These are phyloP conservation scores for Suillia variegata DNA, from an alignment of 2,888 invertebrate species.

Conservation along the genomic window DNA sequence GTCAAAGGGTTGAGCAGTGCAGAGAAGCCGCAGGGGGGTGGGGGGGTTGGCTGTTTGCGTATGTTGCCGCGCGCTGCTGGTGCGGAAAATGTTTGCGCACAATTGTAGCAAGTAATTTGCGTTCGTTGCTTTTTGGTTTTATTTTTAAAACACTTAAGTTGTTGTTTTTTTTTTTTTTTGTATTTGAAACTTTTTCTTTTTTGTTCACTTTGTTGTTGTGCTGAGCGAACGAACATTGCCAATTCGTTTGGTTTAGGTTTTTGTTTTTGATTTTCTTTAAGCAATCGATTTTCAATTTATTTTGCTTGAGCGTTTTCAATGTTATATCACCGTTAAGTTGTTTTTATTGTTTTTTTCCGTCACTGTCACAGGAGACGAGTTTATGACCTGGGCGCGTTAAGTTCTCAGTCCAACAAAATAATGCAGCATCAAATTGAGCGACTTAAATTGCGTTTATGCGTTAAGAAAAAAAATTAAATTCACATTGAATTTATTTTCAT, in stretches of 20 bases:
- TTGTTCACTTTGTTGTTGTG: slow-evolving; percentile 7
- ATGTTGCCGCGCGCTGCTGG: neutral
- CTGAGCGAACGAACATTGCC: neutral
- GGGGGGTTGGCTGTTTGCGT: neutral
- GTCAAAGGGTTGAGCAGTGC: neutral
- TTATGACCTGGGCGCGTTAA: too few species aligned
- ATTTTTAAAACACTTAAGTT: slow-evolving; percentile 19
- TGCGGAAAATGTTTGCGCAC: neutral
- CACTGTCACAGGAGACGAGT: too few species aligned
- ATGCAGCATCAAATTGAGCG: too few species aligned
- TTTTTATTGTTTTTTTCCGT: neutral
- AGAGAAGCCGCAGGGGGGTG: neutral
- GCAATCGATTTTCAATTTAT: neutral
- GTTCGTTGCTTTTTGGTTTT: neutral
- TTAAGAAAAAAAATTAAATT: too few species aligned
- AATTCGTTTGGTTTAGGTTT: neutral
- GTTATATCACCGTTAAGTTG: slow-evolving; percentile 1
- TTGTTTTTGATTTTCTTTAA: neutral
- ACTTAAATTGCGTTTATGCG: too few species aligned
- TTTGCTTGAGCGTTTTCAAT: neutral
- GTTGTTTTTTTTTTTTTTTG: slow-evolving; percentile 1
- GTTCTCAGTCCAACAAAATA: too few species aligned
- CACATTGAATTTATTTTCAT: too few species aligned
- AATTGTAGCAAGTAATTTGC: too few species aligned
- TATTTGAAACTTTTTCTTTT: slow-evolving; percentile 14